A percentile compares a stretch with the other conserved stretches of the same genome.
Evolutionary conservation across 2,113 vertebrate genomes (phyloP).

Genomic region (Oncorhynchus clarkii): DNA sequence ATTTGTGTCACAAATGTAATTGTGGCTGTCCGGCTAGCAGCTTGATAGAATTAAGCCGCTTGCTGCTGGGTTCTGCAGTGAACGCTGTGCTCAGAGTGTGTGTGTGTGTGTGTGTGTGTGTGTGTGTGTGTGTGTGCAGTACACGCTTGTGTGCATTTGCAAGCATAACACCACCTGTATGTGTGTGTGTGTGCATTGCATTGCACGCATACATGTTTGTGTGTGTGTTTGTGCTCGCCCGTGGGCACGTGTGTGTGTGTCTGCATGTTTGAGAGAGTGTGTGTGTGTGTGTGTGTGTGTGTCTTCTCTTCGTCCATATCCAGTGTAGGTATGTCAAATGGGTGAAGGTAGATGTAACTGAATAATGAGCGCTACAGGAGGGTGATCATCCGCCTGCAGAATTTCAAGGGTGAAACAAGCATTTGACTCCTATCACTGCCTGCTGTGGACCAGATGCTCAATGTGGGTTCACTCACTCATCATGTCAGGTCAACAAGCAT

Average conservation of each 20-base stretch:
- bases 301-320: neutral
- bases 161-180: neutral
- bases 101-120: slow-evolving; percentile 17
- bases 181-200: neutral
- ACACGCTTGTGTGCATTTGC: neutral
- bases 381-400: slow-evolving; percentile 53
- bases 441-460: slow-evolving; percentile 61
- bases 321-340: neutral
- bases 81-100: slow-evolving; percentile 4
- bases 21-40: slow-evolving; percentile 66
- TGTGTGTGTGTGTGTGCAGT: too few relatives aligned
- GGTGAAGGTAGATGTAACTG: neutral
- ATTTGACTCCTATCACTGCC: slow-evolving; percentile 61
- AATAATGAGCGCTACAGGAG: slow-evolving; percentile 53
- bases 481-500: slow-evolving; percentile 51
- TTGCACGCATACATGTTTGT: too few relatives aligned
- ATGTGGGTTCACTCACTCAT: slow-evolving; percentile 42
- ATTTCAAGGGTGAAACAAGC: slow-evolving; percentile 68
- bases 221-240: neutral
- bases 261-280: neutral
- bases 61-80: slow-evolving; percentile 42
- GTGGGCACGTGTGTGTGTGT: too few relatives aligned
- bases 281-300: slow-evolving; percentile 9
- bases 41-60: slow-evolving; percentile 74
- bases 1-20: slow-evolving; percentile 80